Percentiles rank a stretch among this genome's conserved stretches.
phyloP scores from a whole-genome alignment of 1,140 invertebrate genomes.

The Spodoptera frugiperda region DNA sequence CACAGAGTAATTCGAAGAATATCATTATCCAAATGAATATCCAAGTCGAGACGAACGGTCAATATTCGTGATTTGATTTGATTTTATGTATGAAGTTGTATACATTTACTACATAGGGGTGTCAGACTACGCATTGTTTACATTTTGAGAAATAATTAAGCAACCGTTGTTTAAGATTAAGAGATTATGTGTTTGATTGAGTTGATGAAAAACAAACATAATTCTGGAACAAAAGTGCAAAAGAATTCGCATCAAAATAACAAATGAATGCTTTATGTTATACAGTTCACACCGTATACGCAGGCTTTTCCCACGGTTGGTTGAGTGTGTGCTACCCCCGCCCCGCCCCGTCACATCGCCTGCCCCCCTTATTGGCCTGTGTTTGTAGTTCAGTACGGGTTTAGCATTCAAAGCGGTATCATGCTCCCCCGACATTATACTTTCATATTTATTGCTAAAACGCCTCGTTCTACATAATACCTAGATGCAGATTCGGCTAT shows the following conservation, averaged over 20 bases:
- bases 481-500: conserved; percentile 48
- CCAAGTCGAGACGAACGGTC: conserved; percentile 58
- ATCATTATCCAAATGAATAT: conserved; percentile 83
- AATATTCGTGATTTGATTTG: conserved; percentile 53
- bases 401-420: conserved; percentile 81
- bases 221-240: conserved; percentile 49
- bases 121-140: conserved; percentile 14
- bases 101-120: conserved; percentile 44
- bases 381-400: conserved; percentile 81
- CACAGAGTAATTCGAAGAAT: conserved; percentile 82
- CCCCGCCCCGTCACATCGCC: conserved; percentile 54
- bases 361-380: conserved; percentile 66
- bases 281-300: conserved; percentile 67
- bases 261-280: conserved; percentile 66
- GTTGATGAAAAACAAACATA: conserved; percentile 47
- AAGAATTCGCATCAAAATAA: conserved; percentile 72
- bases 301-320: conserved; percentile 79
- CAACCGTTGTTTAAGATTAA: background rate
- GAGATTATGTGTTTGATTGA: background rate
- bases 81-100: conserved; percentile 27
- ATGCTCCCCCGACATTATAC: conserved; percentile 79
- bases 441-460: conserved; percentile 82
- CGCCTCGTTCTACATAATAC: conserved; percentile 68
- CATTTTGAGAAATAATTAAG: conserved; percentile 11
- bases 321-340: conserved; percentile 64